Base-by-base conservation (phyloP, 2,888 invertebrate species). In the Agriopis leucophaearia region DNA sequence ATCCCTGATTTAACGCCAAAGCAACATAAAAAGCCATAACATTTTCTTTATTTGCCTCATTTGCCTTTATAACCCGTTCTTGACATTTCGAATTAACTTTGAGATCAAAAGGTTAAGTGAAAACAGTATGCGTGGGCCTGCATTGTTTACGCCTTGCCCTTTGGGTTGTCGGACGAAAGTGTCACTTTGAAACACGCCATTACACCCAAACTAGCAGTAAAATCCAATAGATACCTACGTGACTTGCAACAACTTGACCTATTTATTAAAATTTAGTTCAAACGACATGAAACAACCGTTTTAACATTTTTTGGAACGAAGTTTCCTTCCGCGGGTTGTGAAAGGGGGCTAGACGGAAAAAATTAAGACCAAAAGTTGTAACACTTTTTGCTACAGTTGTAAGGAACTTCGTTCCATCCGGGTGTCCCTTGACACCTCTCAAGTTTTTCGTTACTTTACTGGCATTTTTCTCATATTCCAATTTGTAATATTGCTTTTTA, bases 71-170 rank as follows among this genome's bases (percentile, higher is more conserved):
- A 63, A 68, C 70, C 42, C 35, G 66, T 63, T 62, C 50, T 56
- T 55, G 66, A 65, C 69, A 70, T 70, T 68, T 71, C 18, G 16
- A 68, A 71, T 74, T 66, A 69, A 69, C 60, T 63, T 59, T 36
- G 58, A 67, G 60, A 64, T 56, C 57, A 15, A 67, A 66, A 72
- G 72, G 71, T 70, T 66, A 71, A 70, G 67, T 66, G 70, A 73
- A 74, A 74, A 70, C 65, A 61, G 42, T 52, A 16, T 47, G 67
- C 62, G 74, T 73, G 66, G 70, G 70, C 40, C 13, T 38, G 57
- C 55, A 71, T 71, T 69, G 71, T 67, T 68, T 57, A 67, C 64
- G 67, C 35, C 44, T 54, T 63, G 57, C 57, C 63, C 65, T 65
- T 54, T 42, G 36, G 7, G 57, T 42, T 36, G 36, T 51, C 47